Base-by-base conservation (phyloP, 2,797 vertebrate species). In the Acrocephalus scirpaceus region DNA sequence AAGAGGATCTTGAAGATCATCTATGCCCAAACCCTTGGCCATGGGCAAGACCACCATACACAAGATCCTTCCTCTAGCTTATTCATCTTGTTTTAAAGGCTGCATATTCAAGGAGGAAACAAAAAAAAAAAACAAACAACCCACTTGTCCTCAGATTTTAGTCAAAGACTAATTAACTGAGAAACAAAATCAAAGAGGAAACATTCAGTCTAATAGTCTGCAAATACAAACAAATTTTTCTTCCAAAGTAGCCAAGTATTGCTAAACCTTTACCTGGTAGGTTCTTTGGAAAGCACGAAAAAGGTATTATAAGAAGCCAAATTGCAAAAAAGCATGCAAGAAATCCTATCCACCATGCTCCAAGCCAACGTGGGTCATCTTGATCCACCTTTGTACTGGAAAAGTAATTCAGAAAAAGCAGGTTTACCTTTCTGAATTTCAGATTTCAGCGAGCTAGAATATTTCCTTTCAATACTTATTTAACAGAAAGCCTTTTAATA, bases 311-410 rank as follows among this genome's bases (percentile, higher is more conserved):
- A 87, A 98, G 97, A 86, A 97, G 93, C 97, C 98, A 98, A 32
- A 97, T 56, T 42, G 93, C n/a, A 51, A 98, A 26, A 91, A 97
- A 97, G 29, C 95, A 94, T 34, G 95, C 40, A 84, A 98, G 78
- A 97, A 98, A 98, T 82, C 96, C 97, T 94, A 98, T 98, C 98
- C 98, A 98, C 98, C 98, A 98, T 6, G 98, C 98, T 47, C 98
- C 98, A 92, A 98, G 96, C 98, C 98, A 98, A 21, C 98, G 97
- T 17, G 98, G 97, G 66, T 98, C 98, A 95, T 96, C 93, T 69
- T 94, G 96, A 71, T 94, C 80, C 71, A 98, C 48, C 34, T 92
- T 58, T 44, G 16, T 19, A 58, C 96, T 47, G 57, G 60, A 88
- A 96, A 97, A 92, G 84, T 66, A 91, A 84, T 95, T 90, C 60